Conservation (phyloP, 2,797 vertebrate species). For the Triplophysa yarkandensis region DNA sequence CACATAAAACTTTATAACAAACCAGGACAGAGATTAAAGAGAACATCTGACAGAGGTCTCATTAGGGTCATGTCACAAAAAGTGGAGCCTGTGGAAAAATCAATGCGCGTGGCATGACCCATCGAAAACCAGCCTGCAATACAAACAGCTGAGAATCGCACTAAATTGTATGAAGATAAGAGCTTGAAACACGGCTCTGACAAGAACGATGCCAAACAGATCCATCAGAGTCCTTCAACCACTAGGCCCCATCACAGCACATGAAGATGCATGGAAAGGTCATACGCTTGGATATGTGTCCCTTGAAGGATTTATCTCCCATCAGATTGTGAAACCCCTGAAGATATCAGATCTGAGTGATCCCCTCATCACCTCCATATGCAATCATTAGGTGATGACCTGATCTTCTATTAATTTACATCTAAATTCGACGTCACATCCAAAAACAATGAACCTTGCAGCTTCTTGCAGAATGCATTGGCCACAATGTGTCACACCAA, state of each 20-base stretch:
- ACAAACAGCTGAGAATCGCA: too few relatives aligned
- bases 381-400: too few relatives aligned
- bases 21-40: background rate
- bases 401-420: too few relatives aligned
- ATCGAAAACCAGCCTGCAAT: slow-evolving; percentile 16
- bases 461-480: too few relatives aligned
- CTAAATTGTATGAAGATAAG: too few relatives aligned
- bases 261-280: slow-evolving; percentile 67
- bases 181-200: background rate
- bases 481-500: too few relatives aligned
- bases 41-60: background rate
- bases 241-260: slow-evolving; percentile 69
- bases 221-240: slow-evolving; percentile 77
- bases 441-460: too few relatives aligned
- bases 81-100: slow-evolving; percentile 49
- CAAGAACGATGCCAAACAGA: slow-evolving; percentile 61
- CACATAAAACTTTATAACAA: slow-evolving; percentile 8
- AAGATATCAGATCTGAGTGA: background rate
- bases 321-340: slow-evolving; percentile 46
- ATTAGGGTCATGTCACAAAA: slow-evolving; percentile 35
- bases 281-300: slow-evolving; percentile 62
- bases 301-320: slow-evolving; percentile 33
- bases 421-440: too few relatives aligned
- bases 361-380: background rate
- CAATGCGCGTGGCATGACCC: slow-evolving; percentile 38